Base-by-base conservation (phyloP, 1,140 invertebrate genomes). In the Drosophila saltans region DNA sequence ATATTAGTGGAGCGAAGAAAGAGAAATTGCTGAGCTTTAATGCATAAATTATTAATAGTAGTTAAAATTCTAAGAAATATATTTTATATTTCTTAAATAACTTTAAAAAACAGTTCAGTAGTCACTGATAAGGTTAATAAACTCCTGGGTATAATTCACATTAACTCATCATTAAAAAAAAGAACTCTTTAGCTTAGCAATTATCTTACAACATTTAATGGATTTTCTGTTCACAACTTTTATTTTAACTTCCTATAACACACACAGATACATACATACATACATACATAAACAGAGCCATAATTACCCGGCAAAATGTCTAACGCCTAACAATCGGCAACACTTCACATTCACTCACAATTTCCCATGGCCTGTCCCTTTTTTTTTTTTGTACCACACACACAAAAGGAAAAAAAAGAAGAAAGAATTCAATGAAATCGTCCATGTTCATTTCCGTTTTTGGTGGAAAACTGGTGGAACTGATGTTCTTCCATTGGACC, bases 291-390 rank as follows among this genome's bases (percentile, higher is more conserved):
- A 21, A 52, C 1, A 26, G 9, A 74, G 65, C 81, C 73, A 81
- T 85, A 85, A 85, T 85, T 85, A 85, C 79, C 81, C 77, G 81
- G 82, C 79, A 86, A 85, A 85, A 86, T 88, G 82, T 63, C 66
- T 43, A 69, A 68, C 74, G 59, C 36, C 30, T 39, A 52, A 58
- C 56, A 73, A 73, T 69, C 61, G 71, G 64, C 61, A 73, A 52
- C 66, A 66, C 66, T 62, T 33, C 16, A 63, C 41, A 52, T 63
- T 43, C 43, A 36, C 41, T 52, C 9, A 45, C 61, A 61, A 40
- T 24, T 40, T 61, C 10, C 24, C 57, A 11, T 60, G 28, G 10
- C 40, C 43, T 69, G 66, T 48, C 45, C 40, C 24, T 33, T 39
- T 57, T 39, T 57, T 16, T 16, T 16, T 16, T 16, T 16, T 16